Evolutionary conservation across 2,797 vertebrate species (phyloP).

Genomic region (Sebastolobus alascanus): DNA sequence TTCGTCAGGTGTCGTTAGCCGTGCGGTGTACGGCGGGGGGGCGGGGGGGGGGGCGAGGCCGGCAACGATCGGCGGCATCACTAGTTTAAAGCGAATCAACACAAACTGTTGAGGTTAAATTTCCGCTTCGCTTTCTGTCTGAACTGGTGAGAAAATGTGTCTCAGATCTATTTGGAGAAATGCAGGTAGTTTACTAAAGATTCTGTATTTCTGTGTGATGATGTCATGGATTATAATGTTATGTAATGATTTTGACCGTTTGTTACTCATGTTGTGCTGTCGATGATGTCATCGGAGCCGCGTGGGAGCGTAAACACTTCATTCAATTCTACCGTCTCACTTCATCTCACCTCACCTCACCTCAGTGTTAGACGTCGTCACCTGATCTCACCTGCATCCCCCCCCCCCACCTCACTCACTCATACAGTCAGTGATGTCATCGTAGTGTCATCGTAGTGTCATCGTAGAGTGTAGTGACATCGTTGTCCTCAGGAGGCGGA

Average conservation of each 20-base stretch:
- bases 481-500: background rate
- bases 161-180: too few species aligned
- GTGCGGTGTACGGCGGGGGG: too few species aligned
- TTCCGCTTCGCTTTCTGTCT: background rate
- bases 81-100: too few species aligned
- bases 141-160: background rate
- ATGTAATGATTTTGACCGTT: slow-evolving; percentile 36
- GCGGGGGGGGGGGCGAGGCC: too few species aligned
- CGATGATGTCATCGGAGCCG: slow-evolving; percentile 60
- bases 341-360: background rate
- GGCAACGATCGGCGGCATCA: too few species aligned
- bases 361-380: background rate
- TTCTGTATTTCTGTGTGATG: slow-evolving; percentile 16
- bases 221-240: background rate
- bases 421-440: slow-evolving; percentile 39
- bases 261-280: slow-evolving; percentile 49
- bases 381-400: slow-evolving; percentile 23
- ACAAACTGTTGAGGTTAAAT: too few species aligned
- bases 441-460: slow-evolving; percentile 24
- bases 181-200: background rate
- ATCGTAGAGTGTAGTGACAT: slow-evolving; percentile 18
- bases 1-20: too few species aligned
- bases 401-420: background rate
- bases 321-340: slow-evolving; percentile 21
- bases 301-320: slow-evolving; percentile 56